Conservation (phyloP, 2,113 vertebrate genomes). For the human region DNA sequence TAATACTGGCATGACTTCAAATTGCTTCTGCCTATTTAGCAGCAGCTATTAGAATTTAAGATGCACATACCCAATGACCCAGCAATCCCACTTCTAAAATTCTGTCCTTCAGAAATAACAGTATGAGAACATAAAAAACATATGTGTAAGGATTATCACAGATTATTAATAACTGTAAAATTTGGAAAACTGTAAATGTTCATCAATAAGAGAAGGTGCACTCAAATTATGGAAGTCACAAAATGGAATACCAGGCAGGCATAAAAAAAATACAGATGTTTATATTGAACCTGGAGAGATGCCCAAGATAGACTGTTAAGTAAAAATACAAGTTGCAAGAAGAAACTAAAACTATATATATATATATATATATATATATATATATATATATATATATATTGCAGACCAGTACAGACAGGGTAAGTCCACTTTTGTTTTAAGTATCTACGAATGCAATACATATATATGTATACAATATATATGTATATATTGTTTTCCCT, state of each 20-base stretch:
- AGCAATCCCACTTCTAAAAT: background rate
- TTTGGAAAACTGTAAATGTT: constrained; percentile 2
- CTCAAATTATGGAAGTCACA: background rate
- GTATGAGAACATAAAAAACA: background rate
- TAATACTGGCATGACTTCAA: background rate
- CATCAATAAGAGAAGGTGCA: background rate
- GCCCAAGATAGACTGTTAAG: background rate
- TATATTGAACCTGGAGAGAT: background rate
- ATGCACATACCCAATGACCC: background rate
- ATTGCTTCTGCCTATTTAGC: background rate
- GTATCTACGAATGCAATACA: background rate
- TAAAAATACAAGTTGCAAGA: background rate
- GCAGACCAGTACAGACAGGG: background rate
- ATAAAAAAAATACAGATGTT: background rate
- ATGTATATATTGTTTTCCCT: no score
- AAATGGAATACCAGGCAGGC: background rate
- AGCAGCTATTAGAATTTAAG: background rate
- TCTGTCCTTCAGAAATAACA: background rate
- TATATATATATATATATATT: no score
- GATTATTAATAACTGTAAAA: background rate
- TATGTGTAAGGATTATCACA: background rate
- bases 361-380: no score
- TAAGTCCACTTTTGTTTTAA: background rate
- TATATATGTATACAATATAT: no score
- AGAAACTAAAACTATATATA: no score